Evolutionary conservation across 92 coral and sea anemone genomes (phyloP).

Genomic region (Zoanthus gigantus): DNA sequence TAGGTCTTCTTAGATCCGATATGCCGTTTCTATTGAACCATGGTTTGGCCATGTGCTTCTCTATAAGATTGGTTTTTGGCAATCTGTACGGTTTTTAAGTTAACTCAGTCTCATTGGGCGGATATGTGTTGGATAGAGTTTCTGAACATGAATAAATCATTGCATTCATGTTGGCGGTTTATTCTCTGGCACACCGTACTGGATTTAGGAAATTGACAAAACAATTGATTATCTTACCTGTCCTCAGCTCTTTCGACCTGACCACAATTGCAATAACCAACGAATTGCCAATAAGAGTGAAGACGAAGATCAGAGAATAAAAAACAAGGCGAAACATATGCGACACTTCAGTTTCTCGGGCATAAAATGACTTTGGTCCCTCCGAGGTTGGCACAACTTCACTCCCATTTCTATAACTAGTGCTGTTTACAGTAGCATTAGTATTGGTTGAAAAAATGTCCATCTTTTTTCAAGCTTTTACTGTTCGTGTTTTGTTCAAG

Average conservation of each 20-base stretch:
- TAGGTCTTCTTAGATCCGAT: too few relatives aligned
- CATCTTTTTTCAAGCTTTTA: neutral
- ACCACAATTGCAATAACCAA: slow-evolving; percentile 39
- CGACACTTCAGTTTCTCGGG: slow-evolving; percentile 29
- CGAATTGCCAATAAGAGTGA: slow-evolving; percentile 41
- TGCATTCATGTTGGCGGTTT: too few relatives aligned
- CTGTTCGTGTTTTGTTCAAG: neutral
- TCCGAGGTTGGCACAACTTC: neutral
- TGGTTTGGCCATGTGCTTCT: too few relatives aligned
- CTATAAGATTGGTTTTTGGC: too few relatives aligned
- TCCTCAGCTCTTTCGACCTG: slow-evolving; percentile 33
- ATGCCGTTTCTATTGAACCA: too few relatives aligned
- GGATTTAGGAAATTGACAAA: neutral
- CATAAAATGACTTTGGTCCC: neutral
- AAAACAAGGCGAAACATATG: slow-evolving; percentile 35
- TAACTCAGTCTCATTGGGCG: too few relatives aligned
- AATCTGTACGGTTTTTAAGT: too few relatives aligned
- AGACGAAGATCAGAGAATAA: slow-evolving; percentile 22
- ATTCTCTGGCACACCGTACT: neutral
- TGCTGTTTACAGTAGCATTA: slow-evolving; percentile 6
- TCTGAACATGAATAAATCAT: too few relatives aligned
- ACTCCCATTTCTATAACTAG: neutral
- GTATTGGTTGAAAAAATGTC: neutral
- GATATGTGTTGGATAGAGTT: neutral
- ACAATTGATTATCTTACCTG: slow-evolving; percentile 12